Base-by-base conservation (phyloP, 2,888 invertebrate genomes). In the Chelonus formosanus region DNA sequence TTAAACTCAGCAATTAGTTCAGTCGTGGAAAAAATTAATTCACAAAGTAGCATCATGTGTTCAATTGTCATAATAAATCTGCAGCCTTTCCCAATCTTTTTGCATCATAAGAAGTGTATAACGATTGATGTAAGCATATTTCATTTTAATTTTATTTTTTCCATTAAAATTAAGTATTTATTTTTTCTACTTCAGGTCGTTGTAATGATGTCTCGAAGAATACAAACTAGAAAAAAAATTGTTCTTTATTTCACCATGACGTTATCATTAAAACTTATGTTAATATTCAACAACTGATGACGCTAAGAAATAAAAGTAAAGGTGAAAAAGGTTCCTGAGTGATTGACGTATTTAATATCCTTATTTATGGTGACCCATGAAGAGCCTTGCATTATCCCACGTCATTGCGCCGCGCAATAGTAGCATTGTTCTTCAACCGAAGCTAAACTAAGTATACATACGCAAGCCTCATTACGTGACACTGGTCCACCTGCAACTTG, bases 371-470 rank as follows among this genome's bases (percentile, higher is more conserved):
- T 56, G 67, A 63, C 64, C 69, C 67, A 72, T 74, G 74, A 69
- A 72, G 72, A 72, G 75, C 64, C 47, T 43, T 54, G 71, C 71
- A 66, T 69, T 71, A 70, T 74, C 74, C 76, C 75, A 79, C 82
- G 79, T 77, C 74, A 74, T 72, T 78, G 76, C 74, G 68, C 65
- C 57, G 67, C 74, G 75, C 74, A 79, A 80, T 80, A 80, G 80
- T 78, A 70, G 77, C 72, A 80, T 81, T 80, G 77, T 80, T 78
- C 62, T 55, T 45, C 35, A n/a, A 48, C 48, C 58, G 61, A 40
- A 40, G 5, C 5, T 40, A 40, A 56, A 59, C 54, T 53, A 40
- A 50, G 43, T 43, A 55, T 63, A 63, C 50, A 31, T 50, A 68
- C 61, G 34, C 45, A 59, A 63, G 50, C 31, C 55, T 56, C 50